A percentile compares a stretch with the other conserved stretches of the same genome.
These are phyloP conservation scores for Batillaria attramentaria DNA, from an alignment of 1,140 invertebrate species.

Conservation along the genomic window DNA sequence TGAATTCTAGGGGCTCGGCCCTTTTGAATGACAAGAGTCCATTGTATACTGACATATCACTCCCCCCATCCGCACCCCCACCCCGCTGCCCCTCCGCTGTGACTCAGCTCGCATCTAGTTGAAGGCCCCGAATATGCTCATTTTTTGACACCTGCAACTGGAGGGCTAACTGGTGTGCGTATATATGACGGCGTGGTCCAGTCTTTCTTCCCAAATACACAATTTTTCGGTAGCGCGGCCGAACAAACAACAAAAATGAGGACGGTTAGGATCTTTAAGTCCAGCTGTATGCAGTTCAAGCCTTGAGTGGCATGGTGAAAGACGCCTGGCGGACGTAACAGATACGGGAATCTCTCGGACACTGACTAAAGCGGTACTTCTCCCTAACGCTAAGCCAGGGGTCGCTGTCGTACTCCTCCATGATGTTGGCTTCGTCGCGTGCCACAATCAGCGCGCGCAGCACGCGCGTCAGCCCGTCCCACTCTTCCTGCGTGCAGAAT, in stretches of 20 bases:
- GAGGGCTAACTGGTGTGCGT: background rate
- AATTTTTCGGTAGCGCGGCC: background rate
- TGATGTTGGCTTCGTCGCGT: conserved; percentile 40
- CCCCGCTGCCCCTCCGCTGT: too few relatives aligned
- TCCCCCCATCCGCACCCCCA: too few relatives aligned
- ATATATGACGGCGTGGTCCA: background rate
- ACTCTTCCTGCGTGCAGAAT: conserved; percentile 39
- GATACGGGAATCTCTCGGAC: conserved; percentile 33
- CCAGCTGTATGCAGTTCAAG: too few relatives aligned
- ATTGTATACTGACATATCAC: too few relatives aligned
- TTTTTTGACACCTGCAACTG: background rate
- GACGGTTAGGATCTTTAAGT: background rate
- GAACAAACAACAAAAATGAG: background rate
- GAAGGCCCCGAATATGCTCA: background rate
- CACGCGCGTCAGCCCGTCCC: conserved; percentile 31
- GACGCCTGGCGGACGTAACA: conserved; percentile 39
- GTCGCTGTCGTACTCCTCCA: conserved; percentile 56
- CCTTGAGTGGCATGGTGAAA: conserved; percentile 40
- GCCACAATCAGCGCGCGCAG: conserved; percentile 40
- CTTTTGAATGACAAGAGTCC: too few relatives aligned
- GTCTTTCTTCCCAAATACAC: background rate
- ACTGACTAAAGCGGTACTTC: conserved; percentile 37
- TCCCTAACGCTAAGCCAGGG: conserved; percentile 51
- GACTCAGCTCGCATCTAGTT: background rate
- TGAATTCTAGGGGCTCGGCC: too few relatives aligned